phyloP scores from a whole-genome alignment of 2,797 vertebrate genomes.

The Rachycentron canadum region DNA sequence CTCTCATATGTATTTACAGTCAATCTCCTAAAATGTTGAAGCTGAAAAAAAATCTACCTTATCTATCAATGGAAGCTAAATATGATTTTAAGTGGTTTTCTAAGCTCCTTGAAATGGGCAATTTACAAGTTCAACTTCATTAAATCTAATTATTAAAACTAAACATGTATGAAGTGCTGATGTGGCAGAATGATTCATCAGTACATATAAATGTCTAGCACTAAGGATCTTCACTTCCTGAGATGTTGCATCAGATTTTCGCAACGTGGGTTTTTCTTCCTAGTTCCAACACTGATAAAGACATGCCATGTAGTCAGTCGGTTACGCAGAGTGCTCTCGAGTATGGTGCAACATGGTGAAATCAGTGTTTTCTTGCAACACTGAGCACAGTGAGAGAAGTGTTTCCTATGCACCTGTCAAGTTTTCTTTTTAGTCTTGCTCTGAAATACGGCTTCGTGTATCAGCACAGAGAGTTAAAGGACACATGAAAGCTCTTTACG shows the following conservation, averaged over 20 bases:
- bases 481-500: constrained; percentile 1
- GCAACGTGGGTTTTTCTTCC: constrained; percentile 33
- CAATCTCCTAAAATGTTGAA: not conserved
- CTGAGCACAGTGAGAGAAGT: not conserved
- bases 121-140: not conserved
- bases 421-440: constrained; percentile 1
- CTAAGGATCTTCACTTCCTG: constrained; percentile 24
- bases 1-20: not conserved
- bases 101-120: not conserved
- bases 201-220: not conserved
- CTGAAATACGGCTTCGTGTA: not conserved
- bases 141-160: not conserved
- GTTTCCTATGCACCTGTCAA: constrained; percentile 18
- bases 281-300: constrained; percentile 39
- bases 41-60: not conserved
- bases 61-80: not conserved
- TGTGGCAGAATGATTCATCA: constrained; percentile 6
- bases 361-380: constrained; percentile 41
- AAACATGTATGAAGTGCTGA: not conserved
- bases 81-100: not conserved
- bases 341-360: constrained; percentile 53
- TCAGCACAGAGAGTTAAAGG: not conserved
- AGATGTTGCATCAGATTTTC: constrained; percentile 31
- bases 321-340: not conserved
- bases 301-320: constrained; percentile 11